Conservation (phyloP, 2,113 vertebrate genomes). For the Corythornis vintsioides region DNA sequence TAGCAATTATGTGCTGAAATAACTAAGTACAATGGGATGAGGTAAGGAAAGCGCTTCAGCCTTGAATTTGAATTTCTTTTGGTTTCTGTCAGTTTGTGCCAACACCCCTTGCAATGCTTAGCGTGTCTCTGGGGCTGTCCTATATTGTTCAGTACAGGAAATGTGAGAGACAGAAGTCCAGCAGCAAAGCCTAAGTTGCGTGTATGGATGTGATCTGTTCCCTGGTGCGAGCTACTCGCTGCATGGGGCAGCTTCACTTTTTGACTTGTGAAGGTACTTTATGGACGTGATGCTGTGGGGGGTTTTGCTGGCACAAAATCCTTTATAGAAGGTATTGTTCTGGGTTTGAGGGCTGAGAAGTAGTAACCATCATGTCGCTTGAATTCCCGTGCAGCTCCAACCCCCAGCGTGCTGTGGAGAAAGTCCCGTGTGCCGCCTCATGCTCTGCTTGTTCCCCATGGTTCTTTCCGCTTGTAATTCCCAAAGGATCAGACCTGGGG, state of each 20-base stretch:
- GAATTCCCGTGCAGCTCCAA: background rate
- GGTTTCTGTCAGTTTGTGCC: constrained; percentile 6
- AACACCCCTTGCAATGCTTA: background rate
- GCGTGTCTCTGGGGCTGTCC: background rate
- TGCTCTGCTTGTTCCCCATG: background rate
- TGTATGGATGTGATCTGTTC: background rate
- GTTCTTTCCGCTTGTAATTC: background rate
- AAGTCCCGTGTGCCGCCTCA: background rate
- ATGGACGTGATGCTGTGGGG: background rate
- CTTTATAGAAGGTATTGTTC: background rate
- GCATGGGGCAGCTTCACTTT: rapidly evolving
- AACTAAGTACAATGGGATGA: constrained; percentile 67
- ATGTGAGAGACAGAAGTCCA: background rate
- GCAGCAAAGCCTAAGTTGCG: background rate
- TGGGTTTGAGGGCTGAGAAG: background rate
- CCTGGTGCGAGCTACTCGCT: background rate
- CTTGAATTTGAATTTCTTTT: constrained; percentile 65
- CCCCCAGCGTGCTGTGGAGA: background rate
- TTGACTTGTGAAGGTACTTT: background rate
- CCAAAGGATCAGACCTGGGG: background rate
- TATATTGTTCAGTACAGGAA: constrained; percentile 29
- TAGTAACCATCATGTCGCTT: background rate
- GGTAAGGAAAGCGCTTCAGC: constrained; percentile 26
- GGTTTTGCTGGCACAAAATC: background rate
- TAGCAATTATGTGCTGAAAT: constrained; percentile 71